These are phyloP conservation scores for Microplitis mediator DNA, from an alignment of 1,140 invertebrate genomes.

Conservation along the genomic window DNA sequence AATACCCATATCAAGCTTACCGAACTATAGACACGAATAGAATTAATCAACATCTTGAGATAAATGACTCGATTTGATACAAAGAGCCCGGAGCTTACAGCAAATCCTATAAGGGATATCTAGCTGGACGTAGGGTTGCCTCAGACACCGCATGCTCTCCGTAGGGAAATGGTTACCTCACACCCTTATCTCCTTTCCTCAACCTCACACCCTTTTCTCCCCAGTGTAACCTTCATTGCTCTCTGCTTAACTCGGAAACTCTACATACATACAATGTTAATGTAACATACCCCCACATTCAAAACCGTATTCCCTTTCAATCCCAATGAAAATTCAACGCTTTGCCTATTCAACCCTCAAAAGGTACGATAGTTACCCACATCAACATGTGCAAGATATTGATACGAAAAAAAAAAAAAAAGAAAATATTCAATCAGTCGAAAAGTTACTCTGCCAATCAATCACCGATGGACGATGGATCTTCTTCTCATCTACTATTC, in stretches of 20 bases:
- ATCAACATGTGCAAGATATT: slow-evolving; percentile 38
- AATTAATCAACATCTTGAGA: too few relatives aligned
- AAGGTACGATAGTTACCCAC: too few relatives aligned
- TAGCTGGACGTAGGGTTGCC: slow-evolving; percentile 13
- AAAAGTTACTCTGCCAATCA: slow-evolving; percentile 60
- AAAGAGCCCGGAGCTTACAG: neutral
- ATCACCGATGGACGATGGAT: slow-evolving; percentile 40
- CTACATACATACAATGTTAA: too few relatives aligned
- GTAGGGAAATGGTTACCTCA: slow-evolving; percentile 7
- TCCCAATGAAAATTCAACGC: neutral
- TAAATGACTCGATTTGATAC: neutral
- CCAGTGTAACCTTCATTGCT: neutral
- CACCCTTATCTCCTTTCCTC: too few relatives aligned
- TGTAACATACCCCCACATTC: too few relatives aligned
- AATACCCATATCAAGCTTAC: too few relatives aligned
- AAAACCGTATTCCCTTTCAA: too few relatives aligned
- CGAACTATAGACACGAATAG: too few relatives aligned
- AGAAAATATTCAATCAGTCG: slow-evolving; percentile 63
- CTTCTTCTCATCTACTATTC: neutral
- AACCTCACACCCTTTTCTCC: neutral
- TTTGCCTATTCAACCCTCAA: too few relatives aligned
- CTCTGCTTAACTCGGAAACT: too few relatives aligned
- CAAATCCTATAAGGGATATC: neutral
- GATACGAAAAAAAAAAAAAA: slow-evolving; percentile 56
- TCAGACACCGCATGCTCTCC: slow-evolving; percentile 9